These are phyloP conservation scores for Drosophila mayri DNA, from an alignment of 1,140 invertebrate genomes.

Conservation along the genomic window DNA sequence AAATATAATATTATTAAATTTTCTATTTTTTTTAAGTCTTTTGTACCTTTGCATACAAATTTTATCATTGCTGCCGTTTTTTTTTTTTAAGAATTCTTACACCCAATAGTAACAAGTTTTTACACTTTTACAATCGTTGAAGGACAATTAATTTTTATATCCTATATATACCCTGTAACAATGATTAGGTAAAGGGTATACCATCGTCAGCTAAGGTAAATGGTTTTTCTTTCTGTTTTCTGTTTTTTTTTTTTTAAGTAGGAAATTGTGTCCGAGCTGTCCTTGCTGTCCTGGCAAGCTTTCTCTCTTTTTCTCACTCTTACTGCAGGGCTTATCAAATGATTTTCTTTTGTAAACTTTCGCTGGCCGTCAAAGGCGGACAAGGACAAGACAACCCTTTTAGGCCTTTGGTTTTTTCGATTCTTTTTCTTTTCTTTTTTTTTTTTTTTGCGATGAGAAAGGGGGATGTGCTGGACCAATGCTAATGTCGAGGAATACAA, in stretches of 20 bases:
- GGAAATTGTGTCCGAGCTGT: constrained; percentile 78
- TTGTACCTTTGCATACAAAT: too few relatives aligned
- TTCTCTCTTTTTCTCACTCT: not conserved
- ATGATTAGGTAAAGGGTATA: not conserved
- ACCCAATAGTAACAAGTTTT: too few relatives aligned
- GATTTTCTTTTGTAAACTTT: constrained; percentile 72
- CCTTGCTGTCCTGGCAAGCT: constrained; percentile 37
- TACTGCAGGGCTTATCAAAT: constrained; percentile 60
- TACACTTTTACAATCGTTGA: not conserved
- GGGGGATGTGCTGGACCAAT: constrained; percentile 21
- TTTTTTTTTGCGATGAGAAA: not conserved
- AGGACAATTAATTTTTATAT: not conserved
- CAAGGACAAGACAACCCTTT: constrained; percentile 64
- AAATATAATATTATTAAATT: too few relatives aligned
- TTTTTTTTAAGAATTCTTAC: not conserved
- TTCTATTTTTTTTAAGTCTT: too few relatives aligned
- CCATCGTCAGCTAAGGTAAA: not conserved
- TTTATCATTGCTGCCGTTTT: not conserved
- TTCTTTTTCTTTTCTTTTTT: not conserved
- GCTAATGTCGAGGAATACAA: constrained; percentile 33
- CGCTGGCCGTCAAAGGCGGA: constrained; percentile 62
- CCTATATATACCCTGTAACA: not conserved
- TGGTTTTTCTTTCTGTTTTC: not conserved
- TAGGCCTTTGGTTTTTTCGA: constrained; percentile 18
- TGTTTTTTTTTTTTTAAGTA: constrained; percentile 68